Base-by-base conservation (phyloP, 2,113 vertebrate genomes). In the Hymenochirus boettgeri region DNA sequence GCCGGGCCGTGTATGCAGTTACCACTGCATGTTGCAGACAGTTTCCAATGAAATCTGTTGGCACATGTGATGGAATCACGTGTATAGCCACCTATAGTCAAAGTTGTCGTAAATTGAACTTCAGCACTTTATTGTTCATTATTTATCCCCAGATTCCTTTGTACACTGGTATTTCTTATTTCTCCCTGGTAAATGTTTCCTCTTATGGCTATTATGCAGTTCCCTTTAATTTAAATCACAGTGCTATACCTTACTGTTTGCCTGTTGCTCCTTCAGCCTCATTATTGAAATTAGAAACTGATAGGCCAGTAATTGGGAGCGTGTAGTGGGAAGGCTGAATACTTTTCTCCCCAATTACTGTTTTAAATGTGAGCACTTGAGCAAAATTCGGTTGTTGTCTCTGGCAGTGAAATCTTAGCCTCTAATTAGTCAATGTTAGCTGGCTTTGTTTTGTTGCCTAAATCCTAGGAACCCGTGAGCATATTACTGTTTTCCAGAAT, bases 301-400 rank as follows among this genome's bases (percentile, higher is more conserved):
- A 56, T 65, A 69, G 60, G 26, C 63, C 57, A 71, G 57, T 75
- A 70, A 61, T 74, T 73, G 55, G 72, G 75, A 62, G 71, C 22
- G 0, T 70, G 51, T 42, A 23, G 46, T 55, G 31, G 46, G n/a
- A 24, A 33, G 46, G 48, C 24, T 63, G 29, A 54, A 69, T 21
- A 65, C 46, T 59, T 42, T 27, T 0, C n/a, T n/a, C n/a, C 2
- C 69, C 64, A 57, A 70, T 72, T 63, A 26, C 47, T 7, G 17
- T 42, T 55, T 35, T 18, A 31, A 1, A 1, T 29, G 37, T 53
- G n/a, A n/a, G 18, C 5, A 59, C 12, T 5, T 10, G 42, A 51
- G 21, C 6, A 7, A 24, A 57, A 58, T 66, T 58, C 46, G 52
- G 18, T 15, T 7, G 25, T 7, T 31, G 2, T 31, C 4, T 29